Evolutionary conservation across 1,140 invertebrate species (phyloP), one percentile per base, ranked within the genome.

Genomic region (Teleogryllus occipitalis): DNA sequence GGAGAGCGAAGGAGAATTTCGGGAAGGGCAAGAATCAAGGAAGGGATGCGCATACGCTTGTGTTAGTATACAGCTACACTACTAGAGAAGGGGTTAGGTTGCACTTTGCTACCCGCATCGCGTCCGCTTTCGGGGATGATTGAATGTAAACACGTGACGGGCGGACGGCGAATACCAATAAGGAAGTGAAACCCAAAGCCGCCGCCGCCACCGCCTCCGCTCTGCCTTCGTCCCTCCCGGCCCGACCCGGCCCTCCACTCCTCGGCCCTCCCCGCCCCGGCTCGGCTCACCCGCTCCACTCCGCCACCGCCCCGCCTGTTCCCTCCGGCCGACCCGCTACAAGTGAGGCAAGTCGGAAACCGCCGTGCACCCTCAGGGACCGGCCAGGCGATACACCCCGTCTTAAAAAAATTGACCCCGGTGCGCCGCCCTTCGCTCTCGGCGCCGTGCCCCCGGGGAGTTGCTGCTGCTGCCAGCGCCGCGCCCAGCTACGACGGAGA

Each of bases 71-170:
- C 54, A 65, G 54, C 54, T 65, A 65, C 54, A 65, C 54, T 65
- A 18, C 18, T 65, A 10, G 54, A 65, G 54, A 18, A 18, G 54
- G 54, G 54, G 54, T 65, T 65, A 65, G 76, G 76, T 48, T 77
- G 76, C 76, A 77, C 76, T 77, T 77, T 77, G 76, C 22, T 77
- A 77, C 76, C 48, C 76, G n/a, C 47, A n/a, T 77, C 76, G 76
- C 76, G 76, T 77, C 21, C 76, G 76, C 76, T 77, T 77, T 77
- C 48, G 76, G 76, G 76, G 76, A 77, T 77, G 76, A 77, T 77
- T 77, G 76, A 77, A 77, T 77, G 76, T 77, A 77, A 77, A 77
- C 76, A 77, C 76, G 76, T 77, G 76, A 77, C 76, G 47, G 21
- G 76, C 76, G 76, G 48, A n/a, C n/a, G 48, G 76, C 76, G 76